A percentile compares a stretch with the other conserved stretches of the same genome.
These are phyloP conservation scores for Brachionus rotundiformis DNA, from an alignment of 1,140 invertebrate species.

Conservation along the genomic window DNA sequence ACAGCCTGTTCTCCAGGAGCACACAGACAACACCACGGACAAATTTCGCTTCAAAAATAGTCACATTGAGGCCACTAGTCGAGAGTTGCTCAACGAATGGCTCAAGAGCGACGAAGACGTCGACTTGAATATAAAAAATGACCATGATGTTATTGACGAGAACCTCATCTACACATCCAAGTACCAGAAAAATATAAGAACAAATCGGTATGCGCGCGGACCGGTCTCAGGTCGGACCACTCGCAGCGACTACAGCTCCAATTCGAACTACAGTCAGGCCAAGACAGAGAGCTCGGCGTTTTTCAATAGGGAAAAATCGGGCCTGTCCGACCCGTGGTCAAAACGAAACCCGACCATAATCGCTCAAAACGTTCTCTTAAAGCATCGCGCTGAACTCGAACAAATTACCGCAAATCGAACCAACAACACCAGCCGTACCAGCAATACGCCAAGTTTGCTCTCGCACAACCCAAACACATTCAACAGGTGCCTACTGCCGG, in stretches of 20 bases:
- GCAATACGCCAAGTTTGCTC: slow-evolving; percentile 22
- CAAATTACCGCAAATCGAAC: slow-evolving; percentile 27
- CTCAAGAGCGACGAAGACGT: slow-evolving; percentile 16
- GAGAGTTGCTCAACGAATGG: slow-evolving; percentile 40
- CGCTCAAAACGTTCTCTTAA: slow-evolving; percentile 47
- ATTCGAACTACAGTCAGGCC: background rate
- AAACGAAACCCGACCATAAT: slow-evolving; percentile 47
- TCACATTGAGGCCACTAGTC: slow-evolving; percentile 42
- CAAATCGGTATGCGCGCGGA: background rate
- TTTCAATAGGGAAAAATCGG: slow-evolving; percentile 8
- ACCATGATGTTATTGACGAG: background rate
- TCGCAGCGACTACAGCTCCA: slow-evolving; percentile 31
- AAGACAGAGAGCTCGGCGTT: background rate
- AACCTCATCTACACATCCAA: slow-evolving; percentile 22
- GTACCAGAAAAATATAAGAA: background rate
- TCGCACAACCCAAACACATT: background rate
- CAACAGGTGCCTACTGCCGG: slow-evolving; percentile 38
- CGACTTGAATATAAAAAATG: slow-evolving; percentile 38
- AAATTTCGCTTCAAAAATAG: slow-evolving; percentile 33
- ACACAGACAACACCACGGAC: slow-evolving; percentile 24
- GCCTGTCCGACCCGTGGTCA: slow-evolving; percentile 2
- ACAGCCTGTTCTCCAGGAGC: background rate
- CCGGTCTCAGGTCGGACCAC: background rate
- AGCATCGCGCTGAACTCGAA: slow-evolving; percentile 40
- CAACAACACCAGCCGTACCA: slow-evolving; percentile 14